Percentiles rank a stretch among this genome's conserved stretches.
These are phyloP conservation scores for Hirtodrosophila cameraria DNA, from an alignment of 2,888 invertebrate species.

Conservation along the genomic window DNA sequence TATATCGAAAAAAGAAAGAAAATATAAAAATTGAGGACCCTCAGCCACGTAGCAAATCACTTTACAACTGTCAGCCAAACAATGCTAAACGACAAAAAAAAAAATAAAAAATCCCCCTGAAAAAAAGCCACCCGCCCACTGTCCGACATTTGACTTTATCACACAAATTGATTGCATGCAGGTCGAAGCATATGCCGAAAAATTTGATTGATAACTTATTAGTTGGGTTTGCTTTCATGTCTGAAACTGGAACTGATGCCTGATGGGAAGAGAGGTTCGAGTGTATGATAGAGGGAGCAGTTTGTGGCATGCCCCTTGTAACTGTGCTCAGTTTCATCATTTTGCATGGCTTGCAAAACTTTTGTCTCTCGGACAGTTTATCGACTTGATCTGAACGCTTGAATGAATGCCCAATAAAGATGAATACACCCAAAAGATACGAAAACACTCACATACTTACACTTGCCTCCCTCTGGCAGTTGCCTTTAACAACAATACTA, in stretches of 20 bases:
- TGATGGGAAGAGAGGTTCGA: conserved; percentile 12
- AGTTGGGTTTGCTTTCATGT: conserved; percentile 63
- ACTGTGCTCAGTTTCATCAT: conserved; percentile 40
- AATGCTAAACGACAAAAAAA: conserved; percentile 42
- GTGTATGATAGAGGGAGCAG: neutral
- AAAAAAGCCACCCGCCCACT: neutral
- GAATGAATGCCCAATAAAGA: conserved; percentile 78
- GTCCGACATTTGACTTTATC: conserved; percentile 54
- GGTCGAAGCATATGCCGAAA: conserved; percentile 71
- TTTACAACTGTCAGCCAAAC: conserved; percentile 73
- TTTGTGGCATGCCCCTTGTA: conserved; percentile 1
- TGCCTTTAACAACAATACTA: conserved; percentile 34
- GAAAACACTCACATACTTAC: conserved; percentile 21
- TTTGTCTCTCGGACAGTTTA: conserved; percentile 58
- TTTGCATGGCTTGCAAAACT: conserved; percentile 72
- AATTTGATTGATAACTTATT: conserved; percentile 78
- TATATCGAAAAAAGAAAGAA: conserved; percentile 5
- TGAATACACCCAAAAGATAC: conserved; percentile 62
- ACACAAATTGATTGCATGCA: conserved; percentile 60
- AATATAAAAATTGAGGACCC: neutral
- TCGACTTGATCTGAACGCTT: conserved; percentile 63
- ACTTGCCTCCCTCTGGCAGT: conserved; percentile 24
- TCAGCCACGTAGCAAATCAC: conserved; percentile 73
- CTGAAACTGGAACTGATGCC: conserved; percentile 44
- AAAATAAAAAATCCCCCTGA: too few relatives aligned